Base-by-base conservation (phyloP, 1,140 invertebrate species). In the Drosophila chauvacae region DNA sequence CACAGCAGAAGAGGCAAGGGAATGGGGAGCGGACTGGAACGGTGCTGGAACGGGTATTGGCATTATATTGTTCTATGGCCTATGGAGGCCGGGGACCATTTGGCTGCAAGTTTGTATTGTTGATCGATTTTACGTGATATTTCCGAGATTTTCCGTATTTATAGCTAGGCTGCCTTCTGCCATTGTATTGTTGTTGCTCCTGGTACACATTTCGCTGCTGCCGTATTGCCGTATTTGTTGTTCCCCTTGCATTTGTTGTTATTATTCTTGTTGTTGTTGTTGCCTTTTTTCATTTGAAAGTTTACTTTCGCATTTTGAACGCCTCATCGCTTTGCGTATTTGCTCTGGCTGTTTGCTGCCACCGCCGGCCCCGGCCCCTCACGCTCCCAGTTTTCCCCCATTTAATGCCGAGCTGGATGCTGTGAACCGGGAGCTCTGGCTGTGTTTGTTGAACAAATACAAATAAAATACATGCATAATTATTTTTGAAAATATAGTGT, bases 61-160 rank as follows among this genome's bases (percentile, higher is more conserved):
- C 70, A 61, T 45, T 68, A 62, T 47, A 61, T 41, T 68, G 69
- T 47, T 75, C 48, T 68, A 66, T 70, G 63, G 82, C 47, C 48
- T 72, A 72, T 72, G 70, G 68, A 45, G 48, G 70, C 47, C 65
- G 80, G 53, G 53, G 53, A 81, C 81, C 86, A 90, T 90, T 90
- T 70, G 87, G 82, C 59, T 92, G 84, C 90, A 91, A 91, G 90
- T 92, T 91, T 92, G 90, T 92, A 91, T 91, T 92, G 91, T 91
- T 91, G 91, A 92, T 92, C 91, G 91, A 92, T 92, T 92, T 92
- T 92, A 92, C 91, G 91, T 92, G 91, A 92, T 92, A 92, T 92
- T 92, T 91, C 90, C 81, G 87, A 92, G 84, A 90, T 92, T 92
- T 92, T 92, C 84, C 84, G 91, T 91, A 92, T 92, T 92, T 91